A percentile compares a stretch with the other conserved stretches of the same genome.
These are phyloP conservation scores for Syngnathus scovelli DNA, from an alignment of 2,113 vertebrate species.

Conservation along the genomic window DNA sequence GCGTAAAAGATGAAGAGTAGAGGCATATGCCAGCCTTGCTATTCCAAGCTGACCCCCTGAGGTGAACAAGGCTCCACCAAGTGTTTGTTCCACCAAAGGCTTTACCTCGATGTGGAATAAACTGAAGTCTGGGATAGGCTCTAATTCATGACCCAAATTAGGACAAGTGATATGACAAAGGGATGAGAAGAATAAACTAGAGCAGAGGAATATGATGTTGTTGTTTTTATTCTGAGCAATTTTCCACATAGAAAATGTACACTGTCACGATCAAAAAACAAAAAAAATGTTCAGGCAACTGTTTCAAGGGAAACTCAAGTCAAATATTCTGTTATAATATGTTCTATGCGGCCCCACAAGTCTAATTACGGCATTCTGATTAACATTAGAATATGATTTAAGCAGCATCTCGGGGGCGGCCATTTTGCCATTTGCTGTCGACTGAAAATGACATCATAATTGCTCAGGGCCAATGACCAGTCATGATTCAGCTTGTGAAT, in stretches of 20 bases:
- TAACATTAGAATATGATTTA: no score
- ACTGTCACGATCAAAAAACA: not conserved
- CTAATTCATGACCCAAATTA: not conserved
- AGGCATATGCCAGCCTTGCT: constrained; percentile 14
- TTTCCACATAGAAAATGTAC: not conserved
- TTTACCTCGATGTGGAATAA: not conserved
- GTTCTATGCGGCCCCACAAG: no score
- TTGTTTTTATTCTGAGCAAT: not conserved
- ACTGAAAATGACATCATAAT: no score
- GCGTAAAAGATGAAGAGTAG: constrained; percentile 5
- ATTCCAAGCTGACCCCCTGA: not conserved
- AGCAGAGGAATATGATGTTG: not conserved
- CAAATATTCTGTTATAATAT: no score
- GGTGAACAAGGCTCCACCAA: not conserved
- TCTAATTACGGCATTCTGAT: no score
- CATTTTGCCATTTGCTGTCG: no score
- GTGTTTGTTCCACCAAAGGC: not conserved
- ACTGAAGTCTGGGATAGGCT: not conserved
- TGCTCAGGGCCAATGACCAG: no score
- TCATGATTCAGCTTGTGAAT: no score
- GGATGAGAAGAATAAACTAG: not conserved
- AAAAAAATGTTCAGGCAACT: no score
- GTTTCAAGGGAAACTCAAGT: no score
- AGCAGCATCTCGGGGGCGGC: no score
- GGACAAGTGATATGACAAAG: not conserved